These are phyloP conservation scores for Synchiropus splendidus DNA, from an alignment of 2,113 vertebrate genomes.

Conservation along the genomic window DNA sequence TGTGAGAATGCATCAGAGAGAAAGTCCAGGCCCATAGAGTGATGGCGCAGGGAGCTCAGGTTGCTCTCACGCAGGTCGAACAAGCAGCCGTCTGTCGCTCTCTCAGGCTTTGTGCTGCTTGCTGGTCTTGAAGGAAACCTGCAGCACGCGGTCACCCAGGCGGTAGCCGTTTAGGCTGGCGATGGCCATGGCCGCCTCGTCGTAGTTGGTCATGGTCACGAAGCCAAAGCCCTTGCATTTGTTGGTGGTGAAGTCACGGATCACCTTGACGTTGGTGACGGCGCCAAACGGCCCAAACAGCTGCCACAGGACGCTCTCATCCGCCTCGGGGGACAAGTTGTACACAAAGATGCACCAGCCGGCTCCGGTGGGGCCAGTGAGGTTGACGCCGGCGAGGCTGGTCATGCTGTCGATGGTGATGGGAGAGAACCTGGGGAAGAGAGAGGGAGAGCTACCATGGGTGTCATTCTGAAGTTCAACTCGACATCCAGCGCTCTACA, in stretches of 20 bases:
- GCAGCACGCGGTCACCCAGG: constrained; percentile 89
- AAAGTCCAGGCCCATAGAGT: constrained; percentile 73
- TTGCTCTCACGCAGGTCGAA: constrained; percentile 48
- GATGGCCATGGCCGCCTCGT: constrained; percentile 94
- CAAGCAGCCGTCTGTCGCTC: constrained; percentile 42
- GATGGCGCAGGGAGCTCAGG: constrained; percentile 58
- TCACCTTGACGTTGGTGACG: constrained; percentile 94
- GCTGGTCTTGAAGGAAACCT: constrained; percentile 98
- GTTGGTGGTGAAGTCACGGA: constrained; percentile 95
- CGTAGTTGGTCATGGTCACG: constrained; percentile 98
- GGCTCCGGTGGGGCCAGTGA: constrained; percentile 72
- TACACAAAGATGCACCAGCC: constrained; percentile 99
- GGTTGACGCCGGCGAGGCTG: constrained; percentile 79
- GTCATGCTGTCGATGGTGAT: constrained; percentile 89
- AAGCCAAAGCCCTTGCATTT: constrained; percentile 98
- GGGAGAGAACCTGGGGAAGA: constrained; percentile 83
- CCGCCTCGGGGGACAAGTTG: constrained; percentile 90
- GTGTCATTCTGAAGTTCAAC: constrained; percentile 78
- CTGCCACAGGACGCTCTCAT: constrained; percentile 97
- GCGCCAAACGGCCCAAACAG: constrained; percentile 96
- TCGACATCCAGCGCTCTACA: constrained; percentile 37
- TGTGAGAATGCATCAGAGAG: constrained; percentile 60
- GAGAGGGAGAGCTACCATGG: constrained; percentile 85
- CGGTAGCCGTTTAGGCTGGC: constrained; percentile 94
- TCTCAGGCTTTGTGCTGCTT: constrained; percentile 96